A percentile compares a stretch with the other conserved stretches of the same genome.
These are phyloP conservation scores for Xenus cinereus DNA, from an alignment of 2,113 vertebrate species.

Conservation along the genomic window DNA sequence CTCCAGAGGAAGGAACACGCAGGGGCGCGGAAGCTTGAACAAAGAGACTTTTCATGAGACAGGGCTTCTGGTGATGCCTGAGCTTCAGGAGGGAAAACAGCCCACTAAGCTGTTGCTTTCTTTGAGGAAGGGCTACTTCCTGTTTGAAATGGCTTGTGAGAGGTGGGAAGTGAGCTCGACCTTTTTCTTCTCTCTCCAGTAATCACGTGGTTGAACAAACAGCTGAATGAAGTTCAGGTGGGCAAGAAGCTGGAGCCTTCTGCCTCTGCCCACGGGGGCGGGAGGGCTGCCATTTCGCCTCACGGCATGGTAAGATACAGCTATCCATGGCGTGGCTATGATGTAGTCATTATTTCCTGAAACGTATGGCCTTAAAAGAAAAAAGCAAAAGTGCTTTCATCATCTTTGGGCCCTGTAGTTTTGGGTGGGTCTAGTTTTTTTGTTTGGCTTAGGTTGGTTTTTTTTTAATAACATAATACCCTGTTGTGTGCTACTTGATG, in stretches of 20 bases:
- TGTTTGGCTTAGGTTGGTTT: background rate
- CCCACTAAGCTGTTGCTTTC: rapidly evolving
- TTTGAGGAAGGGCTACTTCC: background rate
- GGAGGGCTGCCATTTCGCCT: constrained; percentile 69
- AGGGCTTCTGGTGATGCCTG: background rate
- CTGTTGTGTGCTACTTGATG: background rate
- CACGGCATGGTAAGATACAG: constrained; percentile 65
- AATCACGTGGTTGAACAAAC: constrained; percentile 94
- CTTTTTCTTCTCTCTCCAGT: constrained; percentile 71
- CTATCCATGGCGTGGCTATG: background rate
- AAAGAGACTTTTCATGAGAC: background rate
- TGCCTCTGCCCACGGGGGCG: constrained; percentile 41
- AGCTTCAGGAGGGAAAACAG: background rate
- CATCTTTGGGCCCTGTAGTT: background rate
- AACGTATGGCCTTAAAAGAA: background rate
- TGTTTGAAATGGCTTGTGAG: background rate
- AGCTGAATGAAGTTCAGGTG: constrained; percentile 90
- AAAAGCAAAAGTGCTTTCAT: background rate
- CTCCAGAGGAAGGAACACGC: background rate
- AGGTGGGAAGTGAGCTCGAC: background rate
- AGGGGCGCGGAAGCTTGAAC: background rate
- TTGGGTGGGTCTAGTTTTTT: background rate
- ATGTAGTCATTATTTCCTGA: background rate
- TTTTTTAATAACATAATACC: background rate
- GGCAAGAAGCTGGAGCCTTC: constrained; percentile 72